phyloP scores from a whole-genome alignment of 2,888 invertebrate species.

The Apamea sordens region DNA sequence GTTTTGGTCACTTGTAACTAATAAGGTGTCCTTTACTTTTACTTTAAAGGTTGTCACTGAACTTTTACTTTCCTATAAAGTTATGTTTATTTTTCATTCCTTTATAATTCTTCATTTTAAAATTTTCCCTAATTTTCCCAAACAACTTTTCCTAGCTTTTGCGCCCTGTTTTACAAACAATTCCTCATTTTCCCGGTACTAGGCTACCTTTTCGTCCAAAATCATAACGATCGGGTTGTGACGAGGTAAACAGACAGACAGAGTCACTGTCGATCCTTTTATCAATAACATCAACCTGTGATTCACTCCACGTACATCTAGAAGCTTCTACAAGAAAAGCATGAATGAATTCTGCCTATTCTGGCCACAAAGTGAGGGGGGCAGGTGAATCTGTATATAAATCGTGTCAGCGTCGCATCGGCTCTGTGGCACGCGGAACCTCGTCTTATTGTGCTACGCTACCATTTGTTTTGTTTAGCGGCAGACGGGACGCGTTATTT shows the following conservation, averaged over 20 bases:
- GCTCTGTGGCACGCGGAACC: constrained; percentile 85
- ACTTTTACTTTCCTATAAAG: background rate
- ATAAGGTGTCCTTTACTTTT: background rate
- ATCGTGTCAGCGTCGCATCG: constrained; percentile 81
- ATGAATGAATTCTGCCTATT: constrained; percentile 77
- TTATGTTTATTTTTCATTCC: background rate
- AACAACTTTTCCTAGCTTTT: background rate
- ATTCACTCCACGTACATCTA: constrained; percentile 12
- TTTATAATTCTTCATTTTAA: background rate
- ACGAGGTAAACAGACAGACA: background rate
- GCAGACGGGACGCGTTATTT: constrained; percentile 83
- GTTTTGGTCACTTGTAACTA: background rate
- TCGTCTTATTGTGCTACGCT: constrained; percentile 85
- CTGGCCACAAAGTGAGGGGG: constrained; percentile 71
- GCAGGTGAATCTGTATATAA: constrained; percentile 84
- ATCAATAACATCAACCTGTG: constrained; percentile 5
- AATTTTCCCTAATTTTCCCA: background rate
- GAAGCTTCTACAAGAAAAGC: constrained; percentile 54
- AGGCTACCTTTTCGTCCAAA: no score
- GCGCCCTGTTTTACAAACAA: no score
- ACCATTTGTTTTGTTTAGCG: constrained; percentile 83
- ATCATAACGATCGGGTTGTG: background rate
- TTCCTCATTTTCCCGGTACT: background rate
- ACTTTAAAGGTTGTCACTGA: background rate
- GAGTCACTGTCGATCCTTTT: background rate